Percentiles rank a stretch among this genome's conserved stretches.
These are phyloP conservation scores for Danionella dracula DNA, from an alignment of 2,797 vertebrate genomes.

Conservation along the genomic window DNA sequence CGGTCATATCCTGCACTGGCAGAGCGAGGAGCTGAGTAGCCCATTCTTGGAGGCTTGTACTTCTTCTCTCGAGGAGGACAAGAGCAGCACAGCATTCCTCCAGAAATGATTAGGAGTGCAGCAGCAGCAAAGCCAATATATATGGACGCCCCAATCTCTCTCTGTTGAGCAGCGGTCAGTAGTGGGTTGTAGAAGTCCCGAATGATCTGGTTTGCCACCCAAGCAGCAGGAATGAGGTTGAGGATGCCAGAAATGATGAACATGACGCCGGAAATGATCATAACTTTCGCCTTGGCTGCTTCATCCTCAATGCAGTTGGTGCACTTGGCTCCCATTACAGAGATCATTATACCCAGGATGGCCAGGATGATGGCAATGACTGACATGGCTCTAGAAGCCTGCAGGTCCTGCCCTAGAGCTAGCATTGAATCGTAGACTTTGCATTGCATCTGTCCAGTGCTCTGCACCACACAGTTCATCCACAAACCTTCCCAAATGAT, in stretches of 20 bases:
- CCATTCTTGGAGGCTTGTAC: slow-evolving; percentile 76
- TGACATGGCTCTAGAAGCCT: slow-evolving; percentile 83
- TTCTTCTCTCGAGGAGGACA: slow-evolving; percentile 83
- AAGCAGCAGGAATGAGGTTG: slow-evolving; percentile 84
- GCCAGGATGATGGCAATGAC: slow-evolving; percentile 82
- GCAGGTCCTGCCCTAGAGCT: slow-evolving; percentile 78
- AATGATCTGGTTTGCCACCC: slow-evolving; percentile 81
- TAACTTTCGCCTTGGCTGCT: slow-evolving; percentile 83
- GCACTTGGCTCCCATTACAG: slow-evolving; percentile 88
- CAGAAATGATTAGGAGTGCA: slow-evolving; percentile 78
- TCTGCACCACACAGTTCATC: slow-evolving; percentile 87
- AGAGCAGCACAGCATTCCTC: slow-evolving; percentile 82
- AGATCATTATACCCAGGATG: slow-evolving; percentile 76
- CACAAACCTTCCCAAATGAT: slow-evolving; percentile 81
- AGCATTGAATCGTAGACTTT: slow-evolving; percentile 86
- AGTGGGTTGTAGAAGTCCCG: slow-evolving; percentile 82
- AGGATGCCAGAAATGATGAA: slow-evolving; percentile 79
- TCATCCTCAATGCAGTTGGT: slow-evolving; percentile 92
- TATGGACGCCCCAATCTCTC: slow-evolving; percentile 81
- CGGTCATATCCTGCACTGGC: slow-evolving; percentile 76
- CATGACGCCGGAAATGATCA: slow-evolving; percentile 82
- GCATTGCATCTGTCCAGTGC: slow-evolving; percentile 89
- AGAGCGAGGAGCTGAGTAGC: slow-evolving; percentile 80
- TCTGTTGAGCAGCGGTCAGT: slow-evolving; percentile 63
- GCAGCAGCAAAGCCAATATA: slow-evolving; percentile 87